Conservation (phyloP, 2,113 vertebrate species). For the Corythoichthys intestinalis region DNA sequence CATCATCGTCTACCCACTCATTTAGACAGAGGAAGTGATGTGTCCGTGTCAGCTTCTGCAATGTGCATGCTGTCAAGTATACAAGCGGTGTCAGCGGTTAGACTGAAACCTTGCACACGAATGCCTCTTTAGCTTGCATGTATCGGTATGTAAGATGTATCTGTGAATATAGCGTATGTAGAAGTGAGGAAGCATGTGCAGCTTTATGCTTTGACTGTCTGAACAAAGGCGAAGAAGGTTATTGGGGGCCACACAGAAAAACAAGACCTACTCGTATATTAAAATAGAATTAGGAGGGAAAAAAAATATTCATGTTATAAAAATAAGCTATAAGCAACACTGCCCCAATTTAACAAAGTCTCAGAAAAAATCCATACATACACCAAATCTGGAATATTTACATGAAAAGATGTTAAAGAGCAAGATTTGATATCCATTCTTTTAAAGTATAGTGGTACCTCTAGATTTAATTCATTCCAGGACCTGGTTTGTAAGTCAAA, state of each 20-base stretch:
- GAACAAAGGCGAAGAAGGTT: neutral
- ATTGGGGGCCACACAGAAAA: too few relatives aligned
- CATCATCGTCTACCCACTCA: slow-evolving; percentile 50
- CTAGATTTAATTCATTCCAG: too few relatives aligned
- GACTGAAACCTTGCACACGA: neutral
- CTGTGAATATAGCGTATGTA: neutral
- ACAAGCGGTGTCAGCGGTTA: neutral
- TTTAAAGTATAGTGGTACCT: too few relatives aligned
- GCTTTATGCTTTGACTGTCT: neutral
- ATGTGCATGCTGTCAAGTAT: neutral
- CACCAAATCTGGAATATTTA: too few relatives aligned
- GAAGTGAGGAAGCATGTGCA: neutral
- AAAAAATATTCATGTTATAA: neutral
- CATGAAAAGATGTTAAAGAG: too few relatives aligned
- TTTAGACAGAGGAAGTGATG: slow-evolving; percentile 58
- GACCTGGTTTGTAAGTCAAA: too few relatives aligned
- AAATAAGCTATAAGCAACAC: too few relatives aligned
- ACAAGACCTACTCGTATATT: too few relatives aligned
- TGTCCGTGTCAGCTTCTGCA: slow-evolving; percentile 28
- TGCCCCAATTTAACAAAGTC: too few relatives aligned
- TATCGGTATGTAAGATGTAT: neutral
- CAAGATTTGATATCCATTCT: too few relatives aligned
- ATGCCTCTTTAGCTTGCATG: too few relatives aligned
- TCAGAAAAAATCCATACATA: too few relatives aligned
- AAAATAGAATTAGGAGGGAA: neutral